These are phyloP conservation scores for Ditula angustiorana DNA, from an alignment of 2,888 invertebrate genomes.

Conservation along the genomic window DNA sequence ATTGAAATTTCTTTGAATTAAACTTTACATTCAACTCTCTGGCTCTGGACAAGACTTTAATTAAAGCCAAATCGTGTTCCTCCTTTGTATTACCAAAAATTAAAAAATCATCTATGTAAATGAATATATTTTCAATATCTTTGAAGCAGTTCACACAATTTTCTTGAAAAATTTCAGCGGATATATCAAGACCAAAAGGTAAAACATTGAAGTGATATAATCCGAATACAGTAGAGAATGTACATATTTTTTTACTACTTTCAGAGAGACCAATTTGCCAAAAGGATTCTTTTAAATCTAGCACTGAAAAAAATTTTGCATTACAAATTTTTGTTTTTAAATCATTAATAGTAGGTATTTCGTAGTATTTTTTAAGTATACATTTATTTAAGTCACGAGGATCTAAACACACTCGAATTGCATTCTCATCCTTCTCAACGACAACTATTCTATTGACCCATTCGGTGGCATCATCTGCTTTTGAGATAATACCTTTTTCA, in stretches of 20 bases:
- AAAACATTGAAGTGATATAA: neutral
- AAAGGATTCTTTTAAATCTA: neutral
- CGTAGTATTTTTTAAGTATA: too few species aligned
- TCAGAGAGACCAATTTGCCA: neutral
- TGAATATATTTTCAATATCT: too few species aligned
- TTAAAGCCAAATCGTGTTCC: neutral
- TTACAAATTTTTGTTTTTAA: conserved; percentile 1
- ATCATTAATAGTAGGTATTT: conserved; percentile 16
- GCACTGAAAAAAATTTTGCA: neutral
- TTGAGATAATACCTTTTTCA: conserved; percentile 28
- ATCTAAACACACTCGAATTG: conserved; percentile 29
- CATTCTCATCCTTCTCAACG: conserved; percentile 23
- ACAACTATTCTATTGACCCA: conserved; percentile 33
- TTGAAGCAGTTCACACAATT: neutral
- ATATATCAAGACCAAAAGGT: too few species aligned
- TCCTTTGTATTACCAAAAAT: neutral
- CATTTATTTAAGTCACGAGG: conserved; percentile 26
- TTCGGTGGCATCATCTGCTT: conserved; percentile 26
- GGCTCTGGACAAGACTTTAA: neutral
- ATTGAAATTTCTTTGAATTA: too few species aligned
- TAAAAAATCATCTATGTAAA: neutral
- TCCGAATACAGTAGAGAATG: neutral
- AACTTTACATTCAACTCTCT: neutral
- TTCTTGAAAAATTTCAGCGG: neutral
- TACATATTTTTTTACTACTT: neutral